Conservation (phyloP, 2,888 invertebrate species). For the Drosophila paracracens region DNA sequence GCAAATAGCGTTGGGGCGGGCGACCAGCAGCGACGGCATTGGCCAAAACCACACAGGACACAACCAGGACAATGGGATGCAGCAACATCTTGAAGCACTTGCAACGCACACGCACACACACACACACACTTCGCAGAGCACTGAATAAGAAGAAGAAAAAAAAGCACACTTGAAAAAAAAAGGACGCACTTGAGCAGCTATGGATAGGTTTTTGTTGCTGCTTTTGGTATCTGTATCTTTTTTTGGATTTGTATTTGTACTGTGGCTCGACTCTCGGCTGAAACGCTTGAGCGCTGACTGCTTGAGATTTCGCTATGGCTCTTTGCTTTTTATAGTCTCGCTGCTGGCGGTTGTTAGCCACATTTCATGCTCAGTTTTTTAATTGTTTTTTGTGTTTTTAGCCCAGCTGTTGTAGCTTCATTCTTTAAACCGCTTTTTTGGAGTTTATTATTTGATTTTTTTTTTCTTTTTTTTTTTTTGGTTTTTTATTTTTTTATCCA, state of each 20-base stretch:
- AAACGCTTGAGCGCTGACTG: constrained; percentile 48
- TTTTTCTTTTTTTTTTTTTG: not conserved
- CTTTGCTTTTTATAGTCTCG: constrained; percentile 71
- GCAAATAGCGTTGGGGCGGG: constrained; percentile 80
- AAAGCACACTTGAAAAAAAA: constrained; percentile 14
- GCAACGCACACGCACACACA: constrained; percentile 8
- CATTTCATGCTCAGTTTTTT: constrained; percentile 63
- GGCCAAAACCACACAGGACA: constrained; percentile 54
- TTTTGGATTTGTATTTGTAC: constrained; percentile 16
- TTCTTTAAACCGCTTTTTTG: constrained; percentile 25
- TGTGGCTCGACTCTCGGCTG: constrained; percentile 19
- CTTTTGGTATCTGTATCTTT: constrained; percentile 2
- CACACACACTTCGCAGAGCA: constrained; percentile 7
- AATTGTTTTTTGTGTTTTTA: constrained; percentile 61
- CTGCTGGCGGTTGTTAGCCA: constrained; percentile 11
- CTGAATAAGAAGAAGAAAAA: constrained; percentile 19
- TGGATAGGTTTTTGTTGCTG: constrained; percentile 5
- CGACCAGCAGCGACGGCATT: constrained; percentile 66
- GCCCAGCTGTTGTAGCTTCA: constrained; percentile 6
- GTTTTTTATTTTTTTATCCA: constrained; percentile 17
- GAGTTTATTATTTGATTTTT: constrained; percentile 4
- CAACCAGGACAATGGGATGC: constrained; percentile 44
- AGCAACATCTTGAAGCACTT: constrained; percentile 51
- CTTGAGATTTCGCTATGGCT: constrained; percentile 33
- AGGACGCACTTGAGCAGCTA: constrained; percentile 6